Base-by-base conservation (phyloP, 2,113 vertebrate genomes). In the Dasyurus viverrinus region DNA sequence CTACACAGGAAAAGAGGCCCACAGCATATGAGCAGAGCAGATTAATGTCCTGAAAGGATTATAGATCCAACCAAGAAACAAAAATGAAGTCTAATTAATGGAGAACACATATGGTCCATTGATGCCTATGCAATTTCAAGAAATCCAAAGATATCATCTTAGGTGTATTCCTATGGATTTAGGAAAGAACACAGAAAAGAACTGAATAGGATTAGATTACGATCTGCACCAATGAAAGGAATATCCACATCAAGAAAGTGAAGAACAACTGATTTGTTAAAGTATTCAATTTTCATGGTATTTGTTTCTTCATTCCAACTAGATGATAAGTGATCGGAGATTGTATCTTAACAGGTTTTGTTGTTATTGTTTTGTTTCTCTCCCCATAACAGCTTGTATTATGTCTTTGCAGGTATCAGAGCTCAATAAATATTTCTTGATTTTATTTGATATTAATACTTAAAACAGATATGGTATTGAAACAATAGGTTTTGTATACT, bases 351-450 rank as follows among this genome's bases (percentile, higher is more conserved):
- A 68, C 90, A 93, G 27, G 23, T n/a, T 57, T 90, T 5, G 2
- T 53, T 53, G 46, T 76, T 76, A 30, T 76, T 76, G 27, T 19
- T 26, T 92, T 19, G 2, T 22, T 48, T 3, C n/a, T 2, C 53
- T 24, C 0, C 0, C 0, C 11, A 14, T 11, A 53, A 68, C n/a
- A 16, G 2, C 52, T 54, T 53, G 14, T 11, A 27, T 22, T 14
- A 0, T 19, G 0, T 24, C 50, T 46, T 46, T 53, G 30, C 22
- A 30, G 0, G 24, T 22, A 11, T 47, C 30, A 53, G 46, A 54
- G 48, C 54, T 57, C 57, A 10, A 22, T 46, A n/a, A 91, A 84
- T 26, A 25, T 4, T 10, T 53, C 4, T 3, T 1, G 55, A 90
- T 47, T 5, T 2, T 50, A 89, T 47, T 47, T 60, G 42, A 36